These are phyloP conservation scores for Pluvialis apricaria DNA, from an alignment of 2,113 vertebrate species.

Conservation along the genomic window DNA sequence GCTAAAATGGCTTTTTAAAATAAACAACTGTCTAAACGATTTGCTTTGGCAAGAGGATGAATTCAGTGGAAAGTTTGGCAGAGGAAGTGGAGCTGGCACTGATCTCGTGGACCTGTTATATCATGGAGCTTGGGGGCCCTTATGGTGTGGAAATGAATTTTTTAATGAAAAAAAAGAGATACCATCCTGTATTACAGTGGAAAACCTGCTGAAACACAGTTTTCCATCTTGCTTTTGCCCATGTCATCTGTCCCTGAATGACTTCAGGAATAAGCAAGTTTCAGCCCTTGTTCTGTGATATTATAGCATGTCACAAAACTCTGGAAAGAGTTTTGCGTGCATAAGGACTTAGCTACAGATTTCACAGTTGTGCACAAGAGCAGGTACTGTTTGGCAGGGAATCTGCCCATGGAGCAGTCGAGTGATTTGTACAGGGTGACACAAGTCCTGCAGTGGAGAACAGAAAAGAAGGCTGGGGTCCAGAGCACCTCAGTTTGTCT, in stretches of 20 bases:
- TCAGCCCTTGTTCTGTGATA: neutral
- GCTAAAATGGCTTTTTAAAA: conserved; percentile 65
- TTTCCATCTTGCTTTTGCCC: conserved; percentile 41
- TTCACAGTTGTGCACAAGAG: neutral
- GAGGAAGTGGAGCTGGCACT: conserved; percentile 51
- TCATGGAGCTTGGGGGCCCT: conserved; percentile 34
- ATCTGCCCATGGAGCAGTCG: neutral
- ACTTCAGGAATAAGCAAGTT: conserved; percentile 14
- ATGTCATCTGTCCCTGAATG: conserved; percentile 46
- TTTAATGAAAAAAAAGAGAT: conserved; percentile 46
- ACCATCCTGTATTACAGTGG: conserved; percentile 13
- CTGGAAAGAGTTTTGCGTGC: neutral
- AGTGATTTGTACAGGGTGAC: neutral
- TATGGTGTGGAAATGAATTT: conserved; percentile 35
- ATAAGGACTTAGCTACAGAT: neutral
- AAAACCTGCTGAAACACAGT: conserved; percentile 25
- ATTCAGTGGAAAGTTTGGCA: conserved; percentile 66
- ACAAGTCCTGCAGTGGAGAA: neutral
- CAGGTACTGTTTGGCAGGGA: neutral
- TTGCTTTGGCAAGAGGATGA: conserved; percentile 63
- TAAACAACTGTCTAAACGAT: conserved; percentile 68
- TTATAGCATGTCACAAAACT: neutral
- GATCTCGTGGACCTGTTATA: conserved; percentile 39
- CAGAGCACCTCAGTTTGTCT: neutral
- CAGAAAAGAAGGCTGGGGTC: neutral